Percentiles rank a stretch among this genome's conserved stretches.
These are phyloP conservation scores for Timandra comae DNA, from an alignment of 2,888 invertebrate genomes.

Conservation along the genomic window DNA sequence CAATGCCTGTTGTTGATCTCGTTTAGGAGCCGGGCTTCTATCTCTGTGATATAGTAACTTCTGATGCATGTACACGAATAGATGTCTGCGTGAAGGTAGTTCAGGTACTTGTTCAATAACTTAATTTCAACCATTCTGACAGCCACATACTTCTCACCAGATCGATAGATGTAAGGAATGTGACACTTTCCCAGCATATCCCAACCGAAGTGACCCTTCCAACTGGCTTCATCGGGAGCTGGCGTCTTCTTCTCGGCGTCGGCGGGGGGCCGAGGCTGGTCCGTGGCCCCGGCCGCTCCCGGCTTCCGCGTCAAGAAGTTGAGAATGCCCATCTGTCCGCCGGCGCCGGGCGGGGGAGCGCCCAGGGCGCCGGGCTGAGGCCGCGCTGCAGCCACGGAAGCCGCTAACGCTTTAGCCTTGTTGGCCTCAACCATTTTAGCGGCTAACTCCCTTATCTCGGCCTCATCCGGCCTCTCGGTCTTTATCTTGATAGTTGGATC, in stretches of 20 bases:
- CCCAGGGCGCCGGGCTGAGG: constrained; percentile 60
- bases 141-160: constrained; percentile 91
- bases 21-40: constrained; percentile 91
- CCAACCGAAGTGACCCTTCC: constrained; percentile 93
- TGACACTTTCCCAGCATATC: constrained; percentile 88
- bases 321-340: constrained; percentile 77
- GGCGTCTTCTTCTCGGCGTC: constrained; percentile 63
- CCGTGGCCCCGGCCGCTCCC: constrained; percentile 33
- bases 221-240: constrained; percentile 84
- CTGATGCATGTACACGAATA: constrained; percentile 94
- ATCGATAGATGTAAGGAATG: constrained; percentile 92
- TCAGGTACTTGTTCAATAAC: constrained; percentile 91
- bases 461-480: constrained; percentile 88
- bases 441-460: constrained; percentile 90
- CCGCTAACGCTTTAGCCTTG: constrained; percentile 78
- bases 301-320: constrained; percentile 77
- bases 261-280: constrained; percentile 42
- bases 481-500: constrained; percentile 75
- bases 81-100: constrained; percentile 91
- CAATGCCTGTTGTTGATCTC: constrained; percentile 96
- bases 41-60: constrained; percentile 94
- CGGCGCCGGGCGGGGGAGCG: constrained; percentile 50
- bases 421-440: constrained; percentile 91
- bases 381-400: constrained; percentile 69
- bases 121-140: constrained; percentile 96